Conservation (phyloP, 1,140 invertebrate genomes). For the Drosophila rhopaloa region DNA sequence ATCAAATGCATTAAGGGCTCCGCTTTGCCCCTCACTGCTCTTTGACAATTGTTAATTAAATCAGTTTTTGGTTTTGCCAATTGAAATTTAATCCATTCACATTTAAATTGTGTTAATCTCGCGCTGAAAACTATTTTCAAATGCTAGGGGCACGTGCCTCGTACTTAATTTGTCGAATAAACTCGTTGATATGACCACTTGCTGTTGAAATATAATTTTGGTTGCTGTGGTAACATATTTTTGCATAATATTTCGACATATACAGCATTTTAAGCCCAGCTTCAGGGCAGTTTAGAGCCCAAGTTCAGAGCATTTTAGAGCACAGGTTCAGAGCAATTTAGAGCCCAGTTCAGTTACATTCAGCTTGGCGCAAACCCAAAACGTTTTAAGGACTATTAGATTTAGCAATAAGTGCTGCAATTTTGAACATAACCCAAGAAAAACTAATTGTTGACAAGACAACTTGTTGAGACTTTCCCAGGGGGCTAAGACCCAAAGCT, state of each 20-base stretch:
- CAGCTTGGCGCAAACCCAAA: not conserved
- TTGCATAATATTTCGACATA: constrained; percentile 2
- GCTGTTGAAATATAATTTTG: constrained; percentile 4
- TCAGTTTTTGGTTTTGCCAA: constrained; percentile 28
- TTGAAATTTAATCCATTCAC: constrained; percentile 20
- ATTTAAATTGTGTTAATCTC: constrained; percentile 34
- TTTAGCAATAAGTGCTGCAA: not conserved
- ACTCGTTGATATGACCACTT: constrained; percentile 1
- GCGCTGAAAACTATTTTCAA: constrained; percentile 6
- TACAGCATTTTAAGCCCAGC: constrained; percentile 5
- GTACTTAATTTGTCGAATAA: constrained; percentile 12
- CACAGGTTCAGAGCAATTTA: not conserved
- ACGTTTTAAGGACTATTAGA: not conserved
- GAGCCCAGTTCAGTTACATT: not conserved
- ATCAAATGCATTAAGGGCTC: constrained; percentile 63
- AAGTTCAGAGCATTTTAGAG: not conserved
- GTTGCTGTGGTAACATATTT: constrained; percentile 2
- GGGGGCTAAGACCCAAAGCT: constrained; percentile 2
- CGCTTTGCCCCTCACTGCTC: not conserved
- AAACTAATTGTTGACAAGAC: constrained; percentile 11
- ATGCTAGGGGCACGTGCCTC: constrained; percentile 37
- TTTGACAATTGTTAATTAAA: constrained; percentile 67
- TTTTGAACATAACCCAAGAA: not conserved
- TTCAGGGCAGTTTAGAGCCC: constrained; percentile 1
- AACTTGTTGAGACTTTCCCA: constrained; percentile 27